A percentile compares a stretch with the other conserved stretches of the same genome.
Conservation (phyloP, 2,113 vertebrate species). For the Mobula birostris region DNA sequence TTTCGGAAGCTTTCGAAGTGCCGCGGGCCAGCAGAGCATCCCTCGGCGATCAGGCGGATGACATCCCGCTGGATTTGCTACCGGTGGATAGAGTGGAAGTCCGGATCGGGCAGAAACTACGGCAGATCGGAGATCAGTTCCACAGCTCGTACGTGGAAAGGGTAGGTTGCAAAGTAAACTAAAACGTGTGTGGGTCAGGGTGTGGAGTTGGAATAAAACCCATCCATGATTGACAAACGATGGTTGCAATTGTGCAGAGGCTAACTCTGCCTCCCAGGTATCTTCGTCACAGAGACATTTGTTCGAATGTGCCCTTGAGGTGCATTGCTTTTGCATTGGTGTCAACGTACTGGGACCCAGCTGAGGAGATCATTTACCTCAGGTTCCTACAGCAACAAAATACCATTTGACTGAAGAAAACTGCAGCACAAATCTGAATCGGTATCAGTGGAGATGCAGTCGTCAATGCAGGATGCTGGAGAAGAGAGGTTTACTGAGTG, state of each 20-base stretch:
- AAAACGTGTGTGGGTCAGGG: background rate
- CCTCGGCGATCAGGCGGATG: constrained; percentile 52
- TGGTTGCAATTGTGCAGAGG: constrained; percentile 42
- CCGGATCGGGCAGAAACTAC: constrained; percentile 66
- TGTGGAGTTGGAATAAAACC: constrained; percentile 26
- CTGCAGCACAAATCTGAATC: background rate
- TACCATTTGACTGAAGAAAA: background rate
- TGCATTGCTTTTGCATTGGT: background rate
- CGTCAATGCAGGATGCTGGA: background rate
- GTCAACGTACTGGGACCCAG: background rate
- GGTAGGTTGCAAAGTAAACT: constrained; percentile 52
- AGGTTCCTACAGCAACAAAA: background rate
- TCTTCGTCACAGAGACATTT: constrained; percentile 43
- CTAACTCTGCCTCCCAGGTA: constrained; percentile 44
- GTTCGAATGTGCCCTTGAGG: background rate
- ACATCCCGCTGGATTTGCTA: constrained; percentile 49
- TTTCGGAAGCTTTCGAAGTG: constrained; percentile 53
- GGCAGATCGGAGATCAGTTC: constrained; percentile 71
- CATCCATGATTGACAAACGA: constrained; percentile 34
- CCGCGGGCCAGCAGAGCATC: constrained; percentile 51
- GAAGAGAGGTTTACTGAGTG: background rate
- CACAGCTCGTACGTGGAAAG: constrained; percentile 67
- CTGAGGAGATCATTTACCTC: background rate
- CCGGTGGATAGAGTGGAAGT: constrained; percentile 60
- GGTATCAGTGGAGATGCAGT: background rate